Evolutionary conservation across 2,797 vertebrate species (phyloP).

Genomic region (Coracias cyanogaster): DNA sequence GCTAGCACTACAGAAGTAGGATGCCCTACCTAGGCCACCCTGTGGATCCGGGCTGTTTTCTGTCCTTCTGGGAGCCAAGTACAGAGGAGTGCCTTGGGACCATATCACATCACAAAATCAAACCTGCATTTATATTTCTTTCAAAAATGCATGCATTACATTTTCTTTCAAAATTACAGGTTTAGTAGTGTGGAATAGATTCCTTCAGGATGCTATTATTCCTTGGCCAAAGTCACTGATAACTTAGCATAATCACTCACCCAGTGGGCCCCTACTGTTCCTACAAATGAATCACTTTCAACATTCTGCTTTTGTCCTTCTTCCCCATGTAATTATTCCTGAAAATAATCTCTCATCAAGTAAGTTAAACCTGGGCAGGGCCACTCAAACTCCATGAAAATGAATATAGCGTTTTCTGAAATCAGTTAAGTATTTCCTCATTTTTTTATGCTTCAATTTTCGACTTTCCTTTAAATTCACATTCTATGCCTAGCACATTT

Average conservation of each 20-base stretch:
- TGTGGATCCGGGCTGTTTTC: neutral
- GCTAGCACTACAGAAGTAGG: accelerated
- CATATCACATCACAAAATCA: neutral
- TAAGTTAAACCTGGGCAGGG: neutral
- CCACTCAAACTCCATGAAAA: slow-evolving; percentile 9
- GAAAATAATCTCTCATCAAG: slow-evolving; percentile 18
- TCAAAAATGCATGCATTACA: neutral
- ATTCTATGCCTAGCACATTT: neutral
- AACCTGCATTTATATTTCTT: neutral
- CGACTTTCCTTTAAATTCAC: neutral
- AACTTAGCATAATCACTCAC: neutral
- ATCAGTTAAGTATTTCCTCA: neutral
- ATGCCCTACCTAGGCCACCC: neutral
- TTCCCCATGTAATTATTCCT: neutral
- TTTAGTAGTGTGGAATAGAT: neutral
- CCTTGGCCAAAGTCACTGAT: neutral
- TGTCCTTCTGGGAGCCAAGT: neutral
- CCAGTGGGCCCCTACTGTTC: neutral
- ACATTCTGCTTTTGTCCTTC: neutral
- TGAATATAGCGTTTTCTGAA: neutral
- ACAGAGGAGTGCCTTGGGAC: neutral
- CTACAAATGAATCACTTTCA: neutral
- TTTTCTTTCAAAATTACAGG: neutral
- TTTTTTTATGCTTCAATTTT: slow-evolving; percentile 10
- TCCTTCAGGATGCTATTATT: neutral